Evolutionary conservation across 1,140 invertebrate species (phyloP), one percentile per base, ranked within the genome.

Genomic region (Heliconius melpomene): DNA sequence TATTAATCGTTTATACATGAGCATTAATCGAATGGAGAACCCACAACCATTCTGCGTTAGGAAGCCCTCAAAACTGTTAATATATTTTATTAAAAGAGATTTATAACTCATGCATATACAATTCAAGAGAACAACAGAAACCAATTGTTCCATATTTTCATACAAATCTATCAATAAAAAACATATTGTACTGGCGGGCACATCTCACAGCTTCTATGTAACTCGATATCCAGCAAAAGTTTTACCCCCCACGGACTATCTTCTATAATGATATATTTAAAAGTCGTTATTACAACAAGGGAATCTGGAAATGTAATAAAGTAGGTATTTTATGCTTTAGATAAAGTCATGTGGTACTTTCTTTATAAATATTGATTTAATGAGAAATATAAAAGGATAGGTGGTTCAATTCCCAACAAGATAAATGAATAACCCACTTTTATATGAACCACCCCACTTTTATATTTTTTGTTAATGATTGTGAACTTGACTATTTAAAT

Each of bases 191-290:
- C 36, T 38, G 26, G 26, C 18, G 13, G 70, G 36, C 13, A 18
- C 70, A 71, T 72, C 32, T 36, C 20, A 38, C 6, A 72, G 71
- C 32, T 40, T 71, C 13, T 29, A 71, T 77, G 83, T 81, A 84
- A 84, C 83, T 57, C 73, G 80, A 84, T 82, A 74, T 72, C 23
- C 38, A 29, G 66, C 38, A 66, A 52, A 80, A 50, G 54, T 79
- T 66, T 57, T 66, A 71, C 80, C 66, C 75, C 71, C 74, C 72
- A 79, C 82, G 72, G 77, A 74, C 52, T 52, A 79, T 78, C 74
- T 78, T 78, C 76, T 75, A 66, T 84, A 80, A 83, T 84, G 74
- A 60, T 78, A 52, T 83, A 84, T 84, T 84, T 86, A 72, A 84
- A 66, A 79, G 75, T 74, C 60, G 60, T 5, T 38, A 76, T 77